phyloP scores from a whole-genome alignment of 2,113 vertebrate genomes.

The Dicentrarchus labrax region DNA sequence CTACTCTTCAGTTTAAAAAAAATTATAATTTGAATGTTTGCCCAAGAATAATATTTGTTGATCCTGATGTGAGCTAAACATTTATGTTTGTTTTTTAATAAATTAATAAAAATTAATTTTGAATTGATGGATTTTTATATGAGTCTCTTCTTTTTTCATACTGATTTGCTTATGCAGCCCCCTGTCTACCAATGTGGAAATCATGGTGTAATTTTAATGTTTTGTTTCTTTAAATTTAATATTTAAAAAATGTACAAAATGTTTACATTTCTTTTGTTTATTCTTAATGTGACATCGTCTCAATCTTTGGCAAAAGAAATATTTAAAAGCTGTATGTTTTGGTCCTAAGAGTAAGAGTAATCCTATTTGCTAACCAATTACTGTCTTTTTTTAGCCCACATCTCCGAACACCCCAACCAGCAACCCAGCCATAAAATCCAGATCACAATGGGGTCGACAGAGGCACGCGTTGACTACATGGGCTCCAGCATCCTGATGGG shows the following conservation, averaged over 20 bases:
- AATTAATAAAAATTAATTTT: background rate
- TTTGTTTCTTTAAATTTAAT: background rate
- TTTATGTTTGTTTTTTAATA: background rate
- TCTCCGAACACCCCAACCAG: conserved; percentile 98
- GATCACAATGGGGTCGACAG: conserved; percentile 99
- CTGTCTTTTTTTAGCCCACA: conserved; percentile 88
- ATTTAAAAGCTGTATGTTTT: background rate
- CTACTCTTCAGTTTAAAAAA: too few relatives aligned
- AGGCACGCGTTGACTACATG: conserved; percentile 99
- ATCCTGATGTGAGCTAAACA: background rate
- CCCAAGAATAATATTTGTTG: background rate
- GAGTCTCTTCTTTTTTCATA: background rate
- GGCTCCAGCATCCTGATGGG: conserved; percentile 99
- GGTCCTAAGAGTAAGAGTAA: background rate
- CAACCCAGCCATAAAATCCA: conserved; percentile 98
- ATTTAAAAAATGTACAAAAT: background rate
- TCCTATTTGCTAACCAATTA: background rate
- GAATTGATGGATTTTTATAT: background rate
- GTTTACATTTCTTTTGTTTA: background rate
- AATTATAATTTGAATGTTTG: background rate
- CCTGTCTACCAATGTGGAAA: background rate
- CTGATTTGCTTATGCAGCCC: background rate
- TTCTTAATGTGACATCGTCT: background rate
- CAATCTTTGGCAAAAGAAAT: background rate
- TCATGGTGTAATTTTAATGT: background rate